Base-by-base conservation (phyloP, 1,140 invertebrate species). In the Drosophila persimilis region DNA sequence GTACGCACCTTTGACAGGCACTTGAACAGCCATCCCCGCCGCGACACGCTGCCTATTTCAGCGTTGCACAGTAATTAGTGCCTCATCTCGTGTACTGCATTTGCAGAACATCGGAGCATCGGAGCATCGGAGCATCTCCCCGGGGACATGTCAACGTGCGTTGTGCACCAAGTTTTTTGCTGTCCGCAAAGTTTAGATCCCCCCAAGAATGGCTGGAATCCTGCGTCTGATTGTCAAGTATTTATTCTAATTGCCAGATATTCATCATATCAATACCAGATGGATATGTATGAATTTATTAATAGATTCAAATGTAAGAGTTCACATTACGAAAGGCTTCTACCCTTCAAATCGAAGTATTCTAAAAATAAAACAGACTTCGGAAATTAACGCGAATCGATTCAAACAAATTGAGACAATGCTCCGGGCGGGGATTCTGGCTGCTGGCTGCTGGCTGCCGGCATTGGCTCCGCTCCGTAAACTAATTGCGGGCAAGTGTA, bases 401-500 rank as follows among this genome's bases (percentile, higher is more conserved):
- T 81, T 86, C 62, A 88, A 83, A 88, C 84, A 88, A 86, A 86
- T 88, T 88, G 75, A 78, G 74, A 60, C 79, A 29, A 62, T 73
- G 65, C 62, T 39, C 35, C 3, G 11, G 35, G 35, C 29, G 7
- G 29, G 7, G 35, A 11, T 22, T 20, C 20, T 39, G 51, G 55
- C 39, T 31, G 31, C 31, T 61, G 22, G 29, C 70, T 72, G 63
- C 44, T 35, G 39, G 24, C 24, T 26, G 4, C 24, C 5, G 31
- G 31, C 54, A 59, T 58, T 80, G 63, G 66, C 77, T 69, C 69
- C 57, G 66, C 77, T 69, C 69, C 63, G 76, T 61, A 73, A 88
- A 89, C 85, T 81, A 89, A 89, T 89, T 89, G 72, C 75, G 61
- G 71, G 72, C 85, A 89, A 89, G 86, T 89, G 85, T 88, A 85